These are phyloP conservation scores for Vidua macroura DNA, from an alignment of 2,113 vertebrate genomes.

Conservation along the genomic window DNA sequence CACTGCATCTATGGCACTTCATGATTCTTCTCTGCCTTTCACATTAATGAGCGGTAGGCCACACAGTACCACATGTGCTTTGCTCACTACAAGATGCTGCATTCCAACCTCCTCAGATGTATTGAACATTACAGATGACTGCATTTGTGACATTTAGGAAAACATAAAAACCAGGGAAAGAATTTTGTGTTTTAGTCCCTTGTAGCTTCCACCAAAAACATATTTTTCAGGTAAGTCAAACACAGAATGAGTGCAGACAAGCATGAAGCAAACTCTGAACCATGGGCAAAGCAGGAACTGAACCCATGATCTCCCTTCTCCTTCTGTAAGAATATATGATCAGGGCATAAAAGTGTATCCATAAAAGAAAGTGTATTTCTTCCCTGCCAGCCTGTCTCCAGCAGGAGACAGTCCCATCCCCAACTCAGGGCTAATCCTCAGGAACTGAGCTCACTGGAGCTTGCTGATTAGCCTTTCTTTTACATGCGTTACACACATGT, in stretches of 20 bases:
- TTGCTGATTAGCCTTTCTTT: not conserved
- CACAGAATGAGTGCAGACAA: not conserved
- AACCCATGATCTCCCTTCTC: not conserved
- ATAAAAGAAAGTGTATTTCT: not conserved
- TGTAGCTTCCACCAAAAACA: not conserved
- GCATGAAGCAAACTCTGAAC: not conserved
- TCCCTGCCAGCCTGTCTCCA: not conserved
- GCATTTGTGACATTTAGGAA: not conserved
- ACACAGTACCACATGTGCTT: conserved; percentile 22
- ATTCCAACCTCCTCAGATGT: not conserved
- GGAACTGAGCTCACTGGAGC: not conserved
- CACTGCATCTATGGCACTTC: not conserved
- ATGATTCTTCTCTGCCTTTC: not conserved
- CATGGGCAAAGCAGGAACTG: not conserved
- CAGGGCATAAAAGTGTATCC: not conserved
- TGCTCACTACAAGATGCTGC: conserved; percentile 13
- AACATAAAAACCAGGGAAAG: not conserved
- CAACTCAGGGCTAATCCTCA: not conserved
- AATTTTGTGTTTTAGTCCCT: not conserved
- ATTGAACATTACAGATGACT: not conserved
- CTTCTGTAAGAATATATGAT: not conserved
- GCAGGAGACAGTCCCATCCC: not conserved
- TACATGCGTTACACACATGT: not conserved
- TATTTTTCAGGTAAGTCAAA: not conserved
- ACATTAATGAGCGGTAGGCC: conserved; percentile 19